phyloP scores from a whole-genome alignment of 1,140 invertebrate genomes.

The Battus philenor region DNA sequence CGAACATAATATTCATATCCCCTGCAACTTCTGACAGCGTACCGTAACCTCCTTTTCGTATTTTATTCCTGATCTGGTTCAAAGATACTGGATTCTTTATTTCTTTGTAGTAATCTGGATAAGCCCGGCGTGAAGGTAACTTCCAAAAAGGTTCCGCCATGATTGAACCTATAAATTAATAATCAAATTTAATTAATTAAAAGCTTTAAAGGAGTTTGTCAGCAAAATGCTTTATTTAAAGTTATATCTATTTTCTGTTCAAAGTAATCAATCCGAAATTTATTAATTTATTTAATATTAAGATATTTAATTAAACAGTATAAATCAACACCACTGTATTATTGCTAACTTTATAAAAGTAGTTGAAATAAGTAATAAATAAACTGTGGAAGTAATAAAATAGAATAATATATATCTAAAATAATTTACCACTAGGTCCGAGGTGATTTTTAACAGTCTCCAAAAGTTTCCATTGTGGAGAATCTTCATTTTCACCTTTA shows the following conservation, averaged over 20 bases:
- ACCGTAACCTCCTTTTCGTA: conserved; percentile 90
- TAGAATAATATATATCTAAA: not conserved
- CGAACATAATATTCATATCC: conserved; percentile 98
- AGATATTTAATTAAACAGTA: too few species aligned
- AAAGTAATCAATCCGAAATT: too few species aligned
- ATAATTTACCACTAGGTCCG: conserved; percentile 78
- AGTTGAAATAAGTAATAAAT: too few species aligned
- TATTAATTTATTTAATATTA: too few species aligned
- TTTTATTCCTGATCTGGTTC: conserved; percentile 93
- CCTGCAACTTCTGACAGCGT: conserved; percentile 93
- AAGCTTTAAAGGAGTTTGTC: too few species aligned
- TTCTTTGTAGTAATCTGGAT: conserved; percentile 98
- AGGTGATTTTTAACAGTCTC: conserved; percentile 84
- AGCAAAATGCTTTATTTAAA: too few species aligned
- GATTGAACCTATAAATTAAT: too few species aligned
- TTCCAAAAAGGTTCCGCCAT: conserved; percentile 95
- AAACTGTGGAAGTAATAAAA: too few species aligned
- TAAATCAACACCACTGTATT: too few species aligned
- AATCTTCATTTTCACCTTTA: conserved; percentile 80
- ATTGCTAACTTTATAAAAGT: too few species aligned
- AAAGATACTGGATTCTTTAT: conserved; percentile 97
- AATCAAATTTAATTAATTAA: too few species aligned
- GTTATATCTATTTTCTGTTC: too few species aligned
- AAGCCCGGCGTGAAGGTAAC: conserved; percentile 91
- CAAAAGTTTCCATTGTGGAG: conserved; percentile 88